Percentiles rank a stretch among this genome's conserved stretches.
Evolutionary conservation across 2,113 vertebrate genomes (phyloP).

Genomic region (Loxodonta africana): DNA sequence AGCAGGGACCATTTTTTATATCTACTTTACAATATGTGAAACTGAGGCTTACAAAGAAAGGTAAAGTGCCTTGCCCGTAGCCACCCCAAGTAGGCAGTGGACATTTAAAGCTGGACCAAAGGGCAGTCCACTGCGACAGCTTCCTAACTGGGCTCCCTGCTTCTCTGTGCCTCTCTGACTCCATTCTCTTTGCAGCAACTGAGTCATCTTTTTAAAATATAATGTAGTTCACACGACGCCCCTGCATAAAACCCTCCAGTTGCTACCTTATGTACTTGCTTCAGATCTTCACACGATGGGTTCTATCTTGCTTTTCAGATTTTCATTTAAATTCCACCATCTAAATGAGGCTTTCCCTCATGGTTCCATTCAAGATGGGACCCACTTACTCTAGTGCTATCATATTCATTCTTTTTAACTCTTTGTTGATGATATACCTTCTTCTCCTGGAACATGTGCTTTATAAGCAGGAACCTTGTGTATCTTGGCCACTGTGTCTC

Average conservation of each 20-base stretch:
- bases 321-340: not conserved
- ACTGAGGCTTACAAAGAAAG: not conserved
- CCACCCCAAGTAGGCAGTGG: not conserved
- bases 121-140: not conserved
- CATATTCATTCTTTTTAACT: not conserved
- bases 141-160: not conserved
- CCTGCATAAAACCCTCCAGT: not conserved
- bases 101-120: not conserved
- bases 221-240: not conserved
- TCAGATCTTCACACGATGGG: not conserved
- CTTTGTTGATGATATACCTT: not conserved
- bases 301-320: not conserved
- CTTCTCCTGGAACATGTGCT: not conserved
- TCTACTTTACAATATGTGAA: slow-evolving; percentile 7
- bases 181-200: not conserved
- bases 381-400: not conserved
- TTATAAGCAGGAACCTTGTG: not conserved
- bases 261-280: not conserved
- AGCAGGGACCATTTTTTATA: slow-evolving; percentile 10
- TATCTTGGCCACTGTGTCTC: not conserved
- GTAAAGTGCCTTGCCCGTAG: not conserved
- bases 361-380: not conserved
- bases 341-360: not conserved
- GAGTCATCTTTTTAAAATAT: not conserved
- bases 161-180: not conserved